Base-by-base conservation (phyloP, 2,113 vertebrate genomes). In the Callipepla californica region DNA sequence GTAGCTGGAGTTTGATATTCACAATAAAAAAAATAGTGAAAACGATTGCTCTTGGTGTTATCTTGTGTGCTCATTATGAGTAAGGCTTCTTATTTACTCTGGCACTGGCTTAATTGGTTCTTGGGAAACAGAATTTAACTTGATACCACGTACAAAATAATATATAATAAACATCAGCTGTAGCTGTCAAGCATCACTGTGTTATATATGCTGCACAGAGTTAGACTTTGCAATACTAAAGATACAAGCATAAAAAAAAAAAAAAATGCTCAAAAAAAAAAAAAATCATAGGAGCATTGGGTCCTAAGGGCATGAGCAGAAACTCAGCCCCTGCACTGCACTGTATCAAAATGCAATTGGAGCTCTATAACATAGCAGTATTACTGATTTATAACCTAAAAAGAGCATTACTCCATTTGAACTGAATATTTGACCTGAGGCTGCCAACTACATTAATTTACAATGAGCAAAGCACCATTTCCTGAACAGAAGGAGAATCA, bases 151-250 rank as follows among this genome's bases (percentile, higher is more conserved):
- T 90, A 89, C 80, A 93, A 95, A 93, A 87, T 87, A 94, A 87
- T 87, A 85, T 73, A 93, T 76, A 87, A 78, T 85, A 94, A 96
- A 93, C 85, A 96, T 58, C 89, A 92, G 89, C 89, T 96, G 92
- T 86, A 92, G 62, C 78, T 91, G 80, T 84, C 89, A 90, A 73
- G 67, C 92, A 92, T 66, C 44, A 44, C 45, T 36, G 25, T 4
- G 40, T 76, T 77, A 90, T 92, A 95, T 40, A 76, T 28, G 44
- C 45, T 32, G 5, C 14, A 89, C 48, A 61, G 44, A 87, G 68
- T 28, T 59, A 44, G 32, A 32, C 53, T 86, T 68, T 48, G 65
- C 82, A 88, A 63, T 48, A 70, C 16, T 19, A 22, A 92, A 73
- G 6, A 67, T 42, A 73, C 5, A 80, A 85, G 28, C 65, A 40